phyloP scores from a whole-genome alignment of 1,140 invertebrate genomes.

The Asobara japonica region DNA sequence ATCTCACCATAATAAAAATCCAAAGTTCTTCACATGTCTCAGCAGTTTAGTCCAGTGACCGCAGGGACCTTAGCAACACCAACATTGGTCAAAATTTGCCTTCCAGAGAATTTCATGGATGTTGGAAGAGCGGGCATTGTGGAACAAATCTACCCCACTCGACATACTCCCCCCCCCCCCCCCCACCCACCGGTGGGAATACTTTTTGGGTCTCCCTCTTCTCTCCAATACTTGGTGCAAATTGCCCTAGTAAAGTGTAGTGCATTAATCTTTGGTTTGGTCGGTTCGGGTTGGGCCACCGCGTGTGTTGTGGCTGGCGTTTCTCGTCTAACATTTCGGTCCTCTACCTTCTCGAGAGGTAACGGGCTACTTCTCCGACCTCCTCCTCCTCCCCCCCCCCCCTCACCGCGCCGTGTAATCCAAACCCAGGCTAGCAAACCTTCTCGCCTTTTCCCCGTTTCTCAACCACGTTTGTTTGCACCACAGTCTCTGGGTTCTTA shows the following conservation, averaged over 20 bases:
- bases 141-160: constrained; percentile 34
- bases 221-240: constrained; percentile 59
- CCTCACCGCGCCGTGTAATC: too few relatives aligned
- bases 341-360: constrained; percentile 20
- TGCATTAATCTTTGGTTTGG: constrained; percentile 67
- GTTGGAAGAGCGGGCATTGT: neutral
- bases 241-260: constrained; percentile 64
- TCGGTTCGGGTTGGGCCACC: constrained; percentile 47
- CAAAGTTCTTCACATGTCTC: too few relatives aligned
- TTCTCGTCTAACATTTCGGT: constrained; percentile 45
- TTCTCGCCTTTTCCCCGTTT: constrained; percentile 27
- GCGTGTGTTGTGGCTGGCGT: constrained; percentile 52
- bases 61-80: neutral
- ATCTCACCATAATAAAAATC: too few relatives aligned
- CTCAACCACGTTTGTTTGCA: constrained; percentile 12
- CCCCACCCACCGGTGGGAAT: constrained; percentile 33
- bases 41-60: too few relatives aligned
- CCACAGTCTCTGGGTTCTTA: neutral
- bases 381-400: constrained; percentile 41
- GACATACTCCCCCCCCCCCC: constrained; percentile 39
- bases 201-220: constrained; percentile 12
- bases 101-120: neutral
- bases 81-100: neutral
- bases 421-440: neutral
- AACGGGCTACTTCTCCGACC: constrained; percentile 30